phyloP scores from a whole-genome alignment of 1,140 invertebrate species.

The Ips nitidus region DNA sequence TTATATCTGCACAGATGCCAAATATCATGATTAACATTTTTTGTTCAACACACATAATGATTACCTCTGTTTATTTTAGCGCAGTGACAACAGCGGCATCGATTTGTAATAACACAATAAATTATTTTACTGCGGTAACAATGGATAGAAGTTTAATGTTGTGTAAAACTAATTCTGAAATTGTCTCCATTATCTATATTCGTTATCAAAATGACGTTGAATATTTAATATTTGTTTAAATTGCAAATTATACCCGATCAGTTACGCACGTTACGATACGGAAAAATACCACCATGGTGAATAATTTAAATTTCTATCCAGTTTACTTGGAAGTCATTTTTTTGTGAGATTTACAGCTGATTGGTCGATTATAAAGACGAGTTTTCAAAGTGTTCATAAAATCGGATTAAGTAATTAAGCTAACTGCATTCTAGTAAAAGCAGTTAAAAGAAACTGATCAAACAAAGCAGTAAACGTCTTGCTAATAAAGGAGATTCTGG shows the following conservation, averaged over 20 bases:
- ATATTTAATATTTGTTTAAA: slow-evolving; percentile 2
- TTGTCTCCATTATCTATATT: not conserved
- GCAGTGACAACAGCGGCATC: too few relatives aligned
- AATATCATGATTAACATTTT: too few relatives aligned
- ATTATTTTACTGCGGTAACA: not conserved
- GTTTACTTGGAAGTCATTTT: too few relatives aligned
- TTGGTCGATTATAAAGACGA: too few relatives aligned
- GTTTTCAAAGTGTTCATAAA: too few relatives aligned
- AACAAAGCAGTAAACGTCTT: slow-evolving; percentile 32
- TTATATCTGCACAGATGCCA: too few relatives aligned
- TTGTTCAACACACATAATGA: too few relatives aligned
- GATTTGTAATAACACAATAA: not conserved
- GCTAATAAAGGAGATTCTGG: slow-evolving; percentile 22
- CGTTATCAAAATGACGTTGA: not conserved
- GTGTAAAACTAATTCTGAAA: slow-evolving; percentile 6
- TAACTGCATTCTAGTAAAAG: slow-evolving; percentile 21
- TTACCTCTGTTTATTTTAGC: too few relatives aligned
- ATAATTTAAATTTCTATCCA: too few relatives aligned
- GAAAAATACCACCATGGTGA: too few relatives aligned
- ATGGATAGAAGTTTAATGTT: slow-evolving; percentile 1
- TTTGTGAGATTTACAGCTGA: too few relatives aligned
- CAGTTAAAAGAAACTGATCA: slow-evolving; percentile 29
- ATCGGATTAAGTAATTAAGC: slow-evolving; percentile 4
- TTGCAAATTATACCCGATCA: not conserved
- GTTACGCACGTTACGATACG: not conserved